Evolutionary conservation across 2,797 vertebrate species (phyloP).

Genomic region (Chlorospingus semifuscus): DNA sequence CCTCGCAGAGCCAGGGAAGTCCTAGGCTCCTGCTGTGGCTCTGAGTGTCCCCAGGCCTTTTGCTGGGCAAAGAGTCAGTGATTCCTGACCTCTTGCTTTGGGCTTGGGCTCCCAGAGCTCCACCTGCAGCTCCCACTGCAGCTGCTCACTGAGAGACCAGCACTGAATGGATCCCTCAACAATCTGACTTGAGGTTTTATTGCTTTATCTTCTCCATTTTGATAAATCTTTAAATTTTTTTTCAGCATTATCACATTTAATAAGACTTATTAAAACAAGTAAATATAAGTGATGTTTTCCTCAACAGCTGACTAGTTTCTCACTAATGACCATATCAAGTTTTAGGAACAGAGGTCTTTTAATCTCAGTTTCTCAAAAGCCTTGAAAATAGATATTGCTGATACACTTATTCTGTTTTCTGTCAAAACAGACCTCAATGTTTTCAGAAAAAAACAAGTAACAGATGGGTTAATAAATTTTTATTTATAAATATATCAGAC

Average conservation of each 20-base stretch:
- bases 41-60: background rate
- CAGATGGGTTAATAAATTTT: background rate
- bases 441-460: background rate
- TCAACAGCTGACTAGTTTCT: background rate
- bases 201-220: background rate
- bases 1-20: background rate
- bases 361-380: background rate
- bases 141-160: accelerated
- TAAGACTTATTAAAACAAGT: background rate
- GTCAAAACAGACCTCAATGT: background rate
- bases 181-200: background rate
- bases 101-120: background rate
- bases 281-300: background rate
- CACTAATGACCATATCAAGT: background rate
- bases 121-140: accelerated
- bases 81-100: background rate
- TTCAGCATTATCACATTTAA: background rate
- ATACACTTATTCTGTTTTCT: background rate
- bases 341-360: background rate
- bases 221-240: background rate
- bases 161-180: background rate
- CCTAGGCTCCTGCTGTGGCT: accelerated
- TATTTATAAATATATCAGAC: background rate
- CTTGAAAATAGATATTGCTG: background rate
- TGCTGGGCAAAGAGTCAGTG: too few relatives aligned